Evolutionary conservation across 2,888 invertebrate species (phyloP), one percentile per base, ranked within the genome.

Genomic region (Parnassius smintheus): DNA sequence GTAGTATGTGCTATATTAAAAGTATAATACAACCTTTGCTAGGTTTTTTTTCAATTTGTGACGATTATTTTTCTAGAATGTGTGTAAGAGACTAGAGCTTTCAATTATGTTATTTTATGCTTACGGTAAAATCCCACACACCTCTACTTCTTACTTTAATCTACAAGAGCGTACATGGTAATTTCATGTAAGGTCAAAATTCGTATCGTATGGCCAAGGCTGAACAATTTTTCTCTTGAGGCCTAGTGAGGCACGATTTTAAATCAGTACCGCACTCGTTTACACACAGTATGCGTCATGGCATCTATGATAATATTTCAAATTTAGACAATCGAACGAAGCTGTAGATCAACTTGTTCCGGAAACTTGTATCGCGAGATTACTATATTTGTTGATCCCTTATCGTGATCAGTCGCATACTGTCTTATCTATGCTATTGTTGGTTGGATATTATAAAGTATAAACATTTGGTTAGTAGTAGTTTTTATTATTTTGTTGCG

Each of bases 191-290:
- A 56, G 61, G 45, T 12, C 56, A 46, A 42, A 49, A 60, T 41
- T 18, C 56, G 13, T 61, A 50, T 56, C 51, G 57, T 46, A 58
- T 54, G 42, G 12, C 44, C 57, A 54, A 58, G 57, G 62, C 8
- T 57, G 57, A 49, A 35, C 25, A 48, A 42, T 48, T 57, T 61
- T 48, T 57, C 56, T 56, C 53, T 62, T 58, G 44, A 62, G 62
- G 62, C 53, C 57, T 13, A 18, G 12, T 25, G 2, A 44, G 9
- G 11, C 62, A 62, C 62, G 62, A 62, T 46, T 59, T 44, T 35
- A 44, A 18, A n/a, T 13, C 8, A 12, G 8, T 50, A 22, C 44
- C 25, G 48, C 48, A 48, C 44, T 48, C 11, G 11, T 48, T 48
- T 48, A 35, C 35, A 35, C 35, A 35, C 7, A 35, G 35, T 25